These are phyloP conservation scores for Druon quercuslanigerum DNA, from an alignment of 1,140 invertebrate genomes.

Conservation along the genomic window DNA sequence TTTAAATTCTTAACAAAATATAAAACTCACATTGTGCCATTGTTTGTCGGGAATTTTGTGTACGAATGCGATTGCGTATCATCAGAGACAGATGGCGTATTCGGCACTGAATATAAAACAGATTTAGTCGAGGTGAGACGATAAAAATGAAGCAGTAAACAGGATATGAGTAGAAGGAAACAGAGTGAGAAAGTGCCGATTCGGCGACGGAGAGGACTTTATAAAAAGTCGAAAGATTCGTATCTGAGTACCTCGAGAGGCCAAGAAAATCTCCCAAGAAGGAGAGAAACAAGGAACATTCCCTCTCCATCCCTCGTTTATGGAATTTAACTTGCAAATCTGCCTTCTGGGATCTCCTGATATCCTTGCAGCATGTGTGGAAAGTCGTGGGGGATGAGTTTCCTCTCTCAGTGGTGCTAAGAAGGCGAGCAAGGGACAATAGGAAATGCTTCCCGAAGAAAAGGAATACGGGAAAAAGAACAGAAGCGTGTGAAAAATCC, in stretches of 20 bases:
- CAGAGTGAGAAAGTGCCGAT: constrained; percentile 35
- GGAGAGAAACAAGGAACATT: constrained; percentile 46
- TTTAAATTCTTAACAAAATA: too few relatives aligned
- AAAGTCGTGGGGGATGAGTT: constrained; percentile 57
- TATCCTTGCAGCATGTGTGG: constrained; percentile 63
- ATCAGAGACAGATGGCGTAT: constrained; percentile 24
- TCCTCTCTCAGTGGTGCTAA: constrained; percentile 33
- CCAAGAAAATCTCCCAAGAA: constrained; percentile 34
- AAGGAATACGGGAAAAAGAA: constrained; percentile 39
- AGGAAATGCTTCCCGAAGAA: constrained; percentile 39
- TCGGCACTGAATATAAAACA: constrained; percentile 19
- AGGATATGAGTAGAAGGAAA: constrained; percentile 33
- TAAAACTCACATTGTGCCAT: not conserved
- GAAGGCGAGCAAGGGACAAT: constrained; percentile 36
- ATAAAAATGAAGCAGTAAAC: constrained; percentile 40
- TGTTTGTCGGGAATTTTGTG: not conserved
- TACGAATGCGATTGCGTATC: constrained; percentile 5
- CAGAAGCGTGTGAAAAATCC: constrained; percentile 63
- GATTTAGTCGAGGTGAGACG: constrained; percentile 31
- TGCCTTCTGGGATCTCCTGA: constrained; percentile 57
- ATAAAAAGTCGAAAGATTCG: constrained; percentile 40
- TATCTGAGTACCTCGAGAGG: constrained; percentile 33
- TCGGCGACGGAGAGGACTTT: constrained; percentile 30
- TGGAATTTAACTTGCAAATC: constrained; percentile 72
- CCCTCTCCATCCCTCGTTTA: constrained; percentile 57